These are phyloP conservation scores for Caenorhabditis sinica DNA, from an alignment of 2,888 invertebrate genomes.

Conservation along the genomic window DNA sequence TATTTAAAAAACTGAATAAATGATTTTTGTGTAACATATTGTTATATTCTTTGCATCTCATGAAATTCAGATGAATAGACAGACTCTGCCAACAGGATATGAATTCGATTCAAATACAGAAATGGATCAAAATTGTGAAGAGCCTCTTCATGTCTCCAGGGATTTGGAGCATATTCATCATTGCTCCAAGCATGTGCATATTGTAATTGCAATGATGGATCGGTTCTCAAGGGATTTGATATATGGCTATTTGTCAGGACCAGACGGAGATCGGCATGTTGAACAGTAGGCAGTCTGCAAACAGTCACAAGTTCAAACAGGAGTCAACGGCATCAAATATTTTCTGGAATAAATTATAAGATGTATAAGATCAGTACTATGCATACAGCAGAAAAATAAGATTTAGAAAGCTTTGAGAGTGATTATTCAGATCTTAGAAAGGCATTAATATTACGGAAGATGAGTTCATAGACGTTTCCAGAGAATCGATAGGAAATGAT, in stretches of 20 bases:
- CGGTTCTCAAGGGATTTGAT: background rate
- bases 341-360: background rate
- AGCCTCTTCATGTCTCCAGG: background rate
- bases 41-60: background rate
- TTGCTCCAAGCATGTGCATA: background rate
- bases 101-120: background rate
- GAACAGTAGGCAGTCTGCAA: background rate
- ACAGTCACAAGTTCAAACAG: background rate
- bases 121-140: background rate
- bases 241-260: background rate
- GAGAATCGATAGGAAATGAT: too few relatives aligned
- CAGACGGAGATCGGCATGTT: background rate
- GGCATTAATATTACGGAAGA: too few relatives aligned
- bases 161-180: conserved; percentile 1
- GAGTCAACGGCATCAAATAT: background rate
- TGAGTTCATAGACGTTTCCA: too few relatives aligned
- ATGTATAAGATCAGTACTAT: background rate
- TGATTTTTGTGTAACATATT: conserved; percentile 9
- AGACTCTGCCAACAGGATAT: background rate
- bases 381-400: too few relatives aligned
- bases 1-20: conserved; percentile 14
- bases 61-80: background rate
- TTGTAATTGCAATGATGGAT: conserved; percentile 30
- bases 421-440: too few relatives aligned
- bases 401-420: too few relatives aligned